Evolutionary conservation across 2,888 invertebrate genomes (phyloP).

Genomic region (Drosophila maculinotata): DNA sequence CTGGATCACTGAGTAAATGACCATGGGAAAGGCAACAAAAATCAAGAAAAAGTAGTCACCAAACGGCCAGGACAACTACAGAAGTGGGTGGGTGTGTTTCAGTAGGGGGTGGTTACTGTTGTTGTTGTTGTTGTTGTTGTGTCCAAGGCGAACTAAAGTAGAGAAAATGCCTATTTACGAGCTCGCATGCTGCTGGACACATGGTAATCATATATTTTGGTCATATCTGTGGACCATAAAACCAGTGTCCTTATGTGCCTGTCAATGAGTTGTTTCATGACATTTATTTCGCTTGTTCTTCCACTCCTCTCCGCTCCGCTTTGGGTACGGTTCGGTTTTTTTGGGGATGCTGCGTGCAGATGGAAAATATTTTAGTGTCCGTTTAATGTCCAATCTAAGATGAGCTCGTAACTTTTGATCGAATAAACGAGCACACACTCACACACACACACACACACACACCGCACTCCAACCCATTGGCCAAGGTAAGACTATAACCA

Average conservation of each 20-base stretch:
- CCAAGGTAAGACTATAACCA: slow-evolving; percentile 39
- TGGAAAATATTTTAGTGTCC: slow-evolving; percentile 84
- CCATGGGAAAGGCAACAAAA: slow-evolving; percentile 63
- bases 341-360: slow-evolving; percentile 80
- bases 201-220: slow-evolving; percentile 85
- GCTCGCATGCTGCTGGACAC: slow-evolving; percentile 79
- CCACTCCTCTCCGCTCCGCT: slow-evolving; percentile 22
- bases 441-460: slow-evolving; percentile 28
- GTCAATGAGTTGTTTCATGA: slow-evolving; percentile 84
- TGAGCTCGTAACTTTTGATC: slow-evolving; percentile 85
- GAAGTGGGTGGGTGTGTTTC: neutral
- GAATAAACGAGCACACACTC: slow-evolving; percentile 74
- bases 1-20: slow-evolving; percentile 82
- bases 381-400: slow-evolving; percentile 84
- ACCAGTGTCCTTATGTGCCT: slow-evolving; percentile 84
- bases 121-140: slow-evolving; percentile 28
- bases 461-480: slow-evolving; percentile 8
- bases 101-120: slow-evolving; percentile 6
- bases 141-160: slow-evolving; percentile 67
- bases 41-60: slow-evolving; percentile 57
- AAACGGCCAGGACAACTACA: slow-evolving; percentile 37
- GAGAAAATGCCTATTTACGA: slow-evolving; percentile 84
- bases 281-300: slow-evolving; percentile 82
- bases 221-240: slow-evolving; percentile 84
- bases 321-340: slow-evolving; percentile 6